Evolutionary conservation across 2,797 vertebrate species (phyloP), one percentile per base, ranked within the genome.

Genomic region (Phataginus tetradactyla): DNA sequence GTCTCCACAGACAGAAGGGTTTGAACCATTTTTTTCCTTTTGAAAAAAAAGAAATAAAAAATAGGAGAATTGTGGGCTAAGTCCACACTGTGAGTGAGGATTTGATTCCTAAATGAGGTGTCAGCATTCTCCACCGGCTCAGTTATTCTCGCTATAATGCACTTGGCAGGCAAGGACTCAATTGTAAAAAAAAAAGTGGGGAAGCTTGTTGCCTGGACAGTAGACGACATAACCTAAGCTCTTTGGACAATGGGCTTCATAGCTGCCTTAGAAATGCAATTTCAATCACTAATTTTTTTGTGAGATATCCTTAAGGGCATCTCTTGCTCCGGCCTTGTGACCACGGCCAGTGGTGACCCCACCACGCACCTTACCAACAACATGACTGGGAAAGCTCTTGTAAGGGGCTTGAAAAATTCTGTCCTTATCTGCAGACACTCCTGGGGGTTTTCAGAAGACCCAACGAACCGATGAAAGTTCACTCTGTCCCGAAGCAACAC

Each of bases 291-390:
- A 1, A 42, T 89, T 37, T 68, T 37, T 29, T 37, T 66, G 55
- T 5, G 34, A 83, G 61, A 32, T 25, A 9, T 68, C 53, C 45
- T 15, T 12, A 32, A 18, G 29, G 45, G 42, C 45, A 3, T 34
- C 32, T 17, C 23, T 18, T 17, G 9, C 6, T 11, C 12, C 3
- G 2, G 0, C 7, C 63, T 64, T 8, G 13, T 18, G 3, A 0
- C 2, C 27, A 20, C 1, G 3, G 14, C 5, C 5, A 9, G 32
- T 9, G 1, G 14, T 12, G 29, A 4, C 20, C 63, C 32, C 34
- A 45, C 68, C 10, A 77, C 77, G 14, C 61, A 99, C 99, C 99
- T 99, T 90, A 99, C 98, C 64, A 99, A 98, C 84, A 99, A 83
- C 98, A 99, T 94, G 97, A 99, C 75, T 21, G 99, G 99, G 98